Conservation (phyloP, 1,140 invertebrate genomes). For the Apis dorsata region DNA sequence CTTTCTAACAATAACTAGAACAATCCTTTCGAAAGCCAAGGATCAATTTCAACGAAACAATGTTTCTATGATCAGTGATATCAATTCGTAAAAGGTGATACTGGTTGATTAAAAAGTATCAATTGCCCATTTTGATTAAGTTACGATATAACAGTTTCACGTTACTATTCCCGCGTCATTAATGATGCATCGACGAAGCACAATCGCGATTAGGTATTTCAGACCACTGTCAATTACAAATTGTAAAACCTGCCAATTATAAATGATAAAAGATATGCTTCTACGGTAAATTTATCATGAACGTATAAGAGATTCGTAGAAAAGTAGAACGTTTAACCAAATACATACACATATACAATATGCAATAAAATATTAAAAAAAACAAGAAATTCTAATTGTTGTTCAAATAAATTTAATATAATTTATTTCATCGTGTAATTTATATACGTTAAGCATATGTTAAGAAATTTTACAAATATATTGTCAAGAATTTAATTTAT, state of each 20-base stretch:
- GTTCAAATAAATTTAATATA: background rate
- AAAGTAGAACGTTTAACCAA: constrained; percentile 5
- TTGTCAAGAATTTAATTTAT: too few relatives aligned
- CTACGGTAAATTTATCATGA: background rate
- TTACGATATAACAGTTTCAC: constrained; percentile 22
- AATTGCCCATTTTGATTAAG: constrained; percentile 26
- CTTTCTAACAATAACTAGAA: constrained; percentile 9
- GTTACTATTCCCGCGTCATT: constrained; percentile 16
- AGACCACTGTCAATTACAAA: constrained; percentile 34
- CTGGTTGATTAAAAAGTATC: constrained; percentile 27
- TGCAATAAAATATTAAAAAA: background rate
- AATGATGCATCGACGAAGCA: constrained; percentile 2
- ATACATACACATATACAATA: too few relatives aligned
- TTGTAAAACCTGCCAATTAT: constrained; percentile 42
- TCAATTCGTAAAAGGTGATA: constrained; percentile 8
- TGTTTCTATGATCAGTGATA: background rate
- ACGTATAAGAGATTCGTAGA: background rate
- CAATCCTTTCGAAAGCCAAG: constrained; percentile 6
- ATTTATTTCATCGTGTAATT: too few relatives aligned
- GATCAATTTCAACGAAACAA: constrained; percentile 1
- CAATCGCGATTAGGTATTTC: constrained; percentile 2
- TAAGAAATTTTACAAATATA: too few relatives aligned
- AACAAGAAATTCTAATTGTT: background rate
- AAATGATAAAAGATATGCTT: background rate
- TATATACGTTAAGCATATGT: too few relatives aligned